Evolutionary conservation across 2,797 vertebrate genomes (phyloP).

Genomic region (Enteromius afrohamiltoni): DNA sequence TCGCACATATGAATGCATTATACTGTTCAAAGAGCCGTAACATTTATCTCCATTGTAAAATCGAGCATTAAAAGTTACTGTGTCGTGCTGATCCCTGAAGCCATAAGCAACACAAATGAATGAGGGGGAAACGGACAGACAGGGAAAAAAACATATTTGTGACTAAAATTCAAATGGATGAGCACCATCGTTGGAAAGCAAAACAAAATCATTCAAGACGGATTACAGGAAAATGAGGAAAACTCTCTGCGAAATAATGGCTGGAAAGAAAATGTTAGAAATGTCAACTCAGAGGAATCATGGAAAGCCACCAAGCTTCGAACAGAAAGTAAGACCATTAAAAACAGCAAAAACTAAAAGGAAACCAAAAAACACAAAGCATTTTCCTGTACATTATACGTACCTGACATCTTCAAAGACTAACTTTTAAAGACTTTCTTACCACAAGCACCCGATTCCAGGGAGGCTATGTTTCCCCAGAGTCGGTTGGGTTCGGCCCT

Average conservation of each 20-base stretch:
- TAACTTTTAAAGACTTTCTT: slow-evolving; percentile 83
- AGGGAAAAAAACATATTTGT: slow-evolving; percentile 50
- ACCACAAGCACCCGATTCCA: slow-evolving; percentile 78
- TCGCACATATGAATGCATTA: slow-evolving; percentile 18
- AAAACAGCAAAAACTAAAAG: slow-evolving; percentile 32
- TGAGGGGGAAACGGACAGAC: slow-evolving; percentile 61
- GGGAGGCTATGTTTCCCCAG: slow-evolving; percentile 63
- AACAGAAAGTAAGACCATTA: slow-evolving; percentile 69
- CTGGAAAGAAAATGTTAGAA: slow-evolving; percentile 70
- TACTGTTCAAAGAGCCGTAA: not conserved
- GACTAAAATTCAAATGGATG: slow-evolving; percentile 63
- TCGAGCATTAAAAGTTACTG: slow-evolving; percentile 37
- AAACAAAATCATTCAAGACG: slow-evolving; percentile 65
- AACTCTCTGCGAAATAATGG: slow-evolving; percentile 68
- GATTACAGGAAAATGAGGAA: slow-evolving; percentile 66
- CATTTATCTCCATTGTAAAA: slow-evolving; percentile 40
- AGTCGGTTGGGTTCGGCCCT: slow-evolving; percentile 68
- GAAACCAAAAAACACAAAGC: slow-evolving; percentile 61
- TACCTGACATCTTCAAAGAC: slow-evolving; percentile 82
- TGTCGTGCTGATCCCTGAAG: slow-evolving; percentile 52
- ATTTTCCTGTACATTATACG: slow-evolving; percentile 76
- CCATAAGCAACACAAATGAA: slow-evolving; percentile 61
- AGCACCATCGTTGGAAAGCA: slow-evolving; percentile 51
- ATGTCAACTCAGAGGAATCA: slow-evolving; percentile 71
- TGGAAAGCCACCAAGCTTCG: slow-evolving; percentile 63